Percentiles rank a stretch among this genome's conserved stretches.
Conservation (phyloP, 2,888 invertebrate genomes). For the Scaptomyza caliginosa region DNA sequence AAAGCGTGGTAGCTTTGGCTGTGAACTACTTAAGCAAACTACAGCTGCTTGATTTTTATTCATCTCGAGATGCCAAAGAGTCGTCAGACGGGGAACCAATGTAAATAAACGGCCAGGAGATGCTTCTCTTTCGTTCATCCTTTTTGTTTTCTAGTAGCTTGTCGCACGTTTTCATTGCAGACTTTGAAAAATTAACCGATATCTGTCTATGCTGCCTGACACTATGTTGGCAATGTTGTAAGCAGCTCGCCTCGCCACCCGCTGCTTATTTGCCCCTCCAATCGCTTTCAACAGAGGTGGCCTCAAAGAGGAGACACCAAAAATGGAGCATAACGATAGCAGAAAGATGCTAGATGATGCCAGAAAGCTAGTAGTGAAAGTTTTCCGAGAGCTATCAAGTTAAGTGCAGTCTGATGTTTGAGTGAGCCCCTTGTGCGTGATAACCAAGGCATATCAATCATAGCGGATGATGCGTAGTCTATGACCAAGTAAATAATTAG, state of each 20-base stretch:
- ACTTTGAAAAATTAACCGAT: conserved; percentile 80
- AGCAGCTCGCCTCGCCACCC: conserved; percentile 3
- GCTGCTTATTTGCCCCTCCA: neutral
- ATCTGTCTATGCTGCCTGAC: conserved; percentile 74
- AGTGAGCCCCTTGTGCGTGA: conserved; percentile 1
- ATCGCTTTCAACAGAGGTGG: conserved; percentile 26
- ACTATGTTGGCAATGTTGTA: conserved; percentile 35
- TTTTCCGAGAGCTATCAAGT: conserved; percentile 32
- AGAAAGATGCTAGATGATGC: conserved; percentile 9
- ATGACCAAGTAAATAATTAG: conserved; percentile 23
- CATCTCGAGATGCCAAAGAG: conserved; percentile 45
- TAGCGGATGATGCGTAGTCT: conserved; percentile 4
- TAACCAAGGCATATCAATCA: conserved; percentile 35
- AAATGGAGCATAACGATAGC: neutral
- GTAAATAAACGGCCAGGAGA: conserved; percentile 41
- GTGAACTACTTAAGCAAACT: conserved; percentile 58
- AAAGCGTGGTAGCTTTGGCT: neutral
- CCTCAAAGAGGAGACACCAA: conserved; percentile 13
- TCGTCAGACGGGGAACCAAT: conserved; percentile 40
- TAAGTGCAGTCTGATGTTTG: conserved; percentile 32
- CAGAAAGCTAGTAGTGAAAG: conserved; percentile 17
- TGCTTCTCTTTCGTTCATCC: conserved; percentile 13
- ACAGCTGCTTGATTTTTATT: conserved; percentile 60
- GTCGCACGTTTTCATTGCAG: conserved; percentile 72
- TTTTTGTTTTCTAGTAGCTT: conserved; percentile 24